Base-by-base conservation (phyloP, 92 coral and sea anemone genomes). In the Palythoa heliodiscus region DNA sequence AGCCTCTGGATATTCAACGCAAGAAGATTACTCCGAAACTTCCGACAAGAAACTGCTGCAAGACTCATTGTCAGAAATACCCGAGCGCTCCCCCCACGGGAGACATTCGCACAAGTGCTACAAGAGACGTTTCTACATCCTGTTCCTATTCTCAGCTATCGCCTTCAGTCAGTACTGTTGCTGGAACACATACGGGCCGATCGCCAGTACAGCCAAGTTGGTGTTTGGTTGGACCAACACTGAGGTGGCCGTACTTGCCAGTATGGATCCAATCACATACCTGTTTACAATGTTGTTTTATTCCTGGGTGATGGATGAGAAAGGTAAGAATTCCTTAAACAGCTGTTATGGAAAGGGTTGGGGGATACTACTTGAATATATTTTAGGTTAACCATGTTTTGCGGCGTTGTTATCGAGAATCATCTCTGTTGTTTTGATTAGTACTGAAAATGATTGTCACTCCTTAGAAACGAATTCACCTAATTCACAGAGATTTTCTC, bases 271-370 rank as follows among this genome's bases (percentile, higher is more conserved):
- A 3, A 93, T 96, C 53, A 96, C 99, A 2, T 96, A 96, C 64
- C 71, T 96, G 38, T 76, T 93, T 48, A 89, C 99, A 1, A 96
- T 96, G 99, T 74, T 92, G 2, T 89, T 94, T 81, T 96, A 94
- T 73, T 96, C 99, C 5, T 96, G 99, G 99, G 70, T 96, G 93
- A 96, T 96, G 99, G 99, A 96, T 86, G 98, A 89, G 85, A 96
- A 93, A 91, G 99, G 96, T 93, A 50, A 43, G 50, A 43, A 43
- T 43, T 43, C 50, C 50, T 43, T 43, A 43, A 43, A 43, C 4
- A 43, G 50, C 50, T 43, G 50, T 43, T 43, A 43, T 8, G 50
- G 9, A 43, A 43, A 43, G 9, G 50, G 11, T 20, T 14, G 66
- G 66, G 35, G 66, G 17, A 58, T 58, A 58, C 66, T 58, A 58